Evolutionary conservation across 2,888 invertebrate genomes (phyloP).

Genomic region (Pharmacophagus antenor): DNA sequence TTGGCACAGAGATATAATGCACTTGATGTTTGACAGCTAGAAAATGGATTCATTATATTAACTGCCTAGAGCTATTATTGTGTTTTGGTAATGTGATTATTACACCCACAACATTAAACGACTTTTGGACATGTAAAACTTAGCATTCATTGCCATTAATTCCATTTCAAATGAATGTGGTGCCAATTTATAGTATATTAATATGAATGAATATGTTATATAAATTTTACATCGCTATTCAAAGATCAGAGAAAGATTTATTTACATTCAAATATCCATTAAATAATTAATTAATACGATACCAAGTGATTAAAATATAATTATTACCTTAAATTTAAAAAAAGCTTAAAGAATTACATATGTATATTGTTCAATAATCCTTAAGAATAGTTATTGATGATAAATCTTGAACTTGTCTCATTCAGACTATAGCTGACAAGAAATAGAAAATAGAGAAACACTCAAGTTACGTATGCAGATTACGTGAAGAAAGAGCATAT

Average conservation of each 20-base stretch:
- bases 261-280: too few relatives aligned
- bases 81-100: slow-evolving; percentile 11
- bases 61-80: neutral
- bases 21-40: slow-evolving; percentile 19
- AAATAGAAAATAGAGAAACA: slow-evolving; percentile 13
- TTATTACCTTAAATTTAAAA: too few relatives aligned
- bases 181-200: neutral
- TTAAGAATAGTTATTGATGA: neutral
- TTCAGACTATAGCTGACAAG: neutral
- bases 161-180: neutral
- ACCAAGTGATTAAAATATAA: too few relatives aligned
- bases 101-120: slow-evolving; percentile 8
- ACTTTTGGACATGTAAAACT: neutral
- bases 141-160: neutral
- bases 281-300: too few relatives aligned
- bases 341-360: neutral
- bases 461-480: slow-evolving; percentile 10
- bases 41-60: slow-evolving; percentile 21
- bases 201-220: neutral
- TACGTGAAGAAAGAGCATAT: slow-evolving; percentile 10
- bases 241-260: too few relatives aligned
- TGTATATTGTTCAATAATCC: neutral
- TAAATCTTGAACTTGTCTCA: neutral
- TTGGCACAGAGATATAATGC: slow-evolving; percentile 11
- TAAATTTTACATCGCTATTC: neutral